Conservation (phyloP, 2,113 vertebrate species). For the Genyomyrus donnyi region DNA sequence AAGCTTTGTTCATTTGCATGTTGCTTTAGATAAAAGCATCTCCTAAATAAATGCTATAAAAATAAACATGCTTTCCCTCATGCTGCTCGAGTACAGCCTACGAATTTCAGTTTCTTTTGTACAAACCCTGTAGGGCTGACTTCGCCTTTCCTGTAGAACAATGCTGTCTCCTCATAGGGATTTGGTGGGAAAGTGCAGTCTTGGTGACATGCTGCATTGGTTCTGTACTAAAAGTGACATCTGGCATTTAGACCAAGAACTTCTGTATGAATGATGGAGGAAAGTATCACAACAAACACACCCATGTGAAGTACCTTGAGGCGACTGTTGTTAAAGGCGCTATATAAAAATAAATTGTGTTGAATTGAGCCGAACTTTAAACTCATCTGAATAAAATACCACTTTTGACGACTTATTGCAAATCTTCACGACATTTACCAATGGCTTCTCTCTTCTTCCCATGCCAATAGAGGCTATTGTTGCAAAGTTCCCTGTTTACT, state of each 20-base stretch:
- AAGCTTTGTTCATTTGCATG: not conserved
- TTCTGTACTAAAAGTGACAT: not conserved
- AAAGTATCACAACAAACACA: not conserved
- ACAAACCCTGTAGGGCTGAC: not conserved
- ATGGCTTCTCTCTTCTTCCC: not conserved
- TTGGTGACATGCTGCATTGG: not conserved
- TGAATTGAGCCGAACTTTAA: not conserved
- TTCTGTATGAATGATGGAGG: not conserved
- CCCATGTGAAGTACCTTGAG: not conserved
- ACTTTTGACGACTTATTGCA: not conserved
- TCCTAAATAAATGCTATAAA: not conserved
- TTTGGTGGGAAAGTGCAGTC: not conserved
- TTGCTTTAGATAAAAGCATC: not conserved
- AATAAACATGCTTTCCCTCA: not conserved
- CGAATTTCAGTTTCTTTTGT: not conserved
- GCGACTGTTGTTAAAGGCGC: not conserved
- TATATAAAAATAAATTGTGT: not conserved
- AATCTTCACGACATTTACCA: not conserved
- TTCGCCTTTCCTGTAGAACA: not conserved
- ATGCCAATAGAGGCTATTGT: not conserved
- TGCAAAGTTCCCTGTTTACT: not conserved
- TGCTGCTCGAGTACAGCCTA: not conserved
- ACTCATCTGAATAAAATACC: not conserved
- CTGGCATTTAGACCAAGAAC: not conserved
- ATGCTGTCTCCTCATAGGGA: not conserved